Base-by-base conservation (phyloP, 2,888 invertebrate species). In the Ophion slaviceki region DNA sequence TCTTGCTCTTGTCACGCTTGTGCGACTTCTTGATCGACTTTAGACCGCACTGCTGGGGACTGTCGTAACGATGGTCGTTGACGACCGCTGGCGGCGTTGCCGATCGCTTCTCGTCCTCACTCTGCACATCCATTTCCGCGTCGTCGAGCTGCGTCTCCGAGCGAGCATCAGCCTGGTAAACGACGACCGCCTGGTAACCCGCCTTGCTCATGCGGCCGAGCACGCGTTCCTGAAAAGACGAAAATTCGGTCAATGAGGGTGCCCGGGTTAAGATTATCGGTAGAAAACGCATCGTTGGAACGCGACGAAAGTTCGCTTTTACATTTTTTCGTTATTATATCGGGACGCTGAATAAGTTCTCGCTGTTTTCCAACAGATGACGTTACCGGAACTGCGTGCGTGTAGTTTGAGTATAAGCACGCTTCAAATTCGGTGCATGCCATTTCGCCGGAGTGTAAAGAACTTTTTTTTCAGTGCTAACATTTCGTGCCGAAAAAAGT, bases 1-100 rank as follows among this genome's bases (percentile, higher is more conserved):
- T 88, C 45, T 84, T 85, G 77, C 62, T 89, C 74, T 87, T 91
- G 71, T 89, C 88, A 72, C 89, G 88, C 45, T 89, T 89, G 71
- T 87, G 88, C 62, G 89, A 89, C 80, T 89, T 77, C 66, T 89
- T 80, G 61, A 88, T 89, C 3, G 87, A 89, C 74, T 86, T 87
- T 0, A 88, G 24, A 36, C 87, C 87, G 71, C 88, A 88, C 61
- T 86, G 53, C 17, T 53, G 87, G 14, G 90, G 90, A 75, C 88
- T 90, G 17, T 84, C 80, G 61, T 85, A 77, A 45, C 82, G 74
- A 8, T 83, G 80, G 36, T 79, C 77, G 0, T 62, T 71, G 6
- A 82, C 71, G 10, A 87, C 85, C 7, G 91, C 89, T 36, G 89
- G 86, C 7, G 91, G 90, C 36, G 89, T 90, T 45, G 76, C 68